phyloP scores from a whole-genome alignment of 2,797 vertebrate species.

The Melanotaenia trifasciata region DNA sequence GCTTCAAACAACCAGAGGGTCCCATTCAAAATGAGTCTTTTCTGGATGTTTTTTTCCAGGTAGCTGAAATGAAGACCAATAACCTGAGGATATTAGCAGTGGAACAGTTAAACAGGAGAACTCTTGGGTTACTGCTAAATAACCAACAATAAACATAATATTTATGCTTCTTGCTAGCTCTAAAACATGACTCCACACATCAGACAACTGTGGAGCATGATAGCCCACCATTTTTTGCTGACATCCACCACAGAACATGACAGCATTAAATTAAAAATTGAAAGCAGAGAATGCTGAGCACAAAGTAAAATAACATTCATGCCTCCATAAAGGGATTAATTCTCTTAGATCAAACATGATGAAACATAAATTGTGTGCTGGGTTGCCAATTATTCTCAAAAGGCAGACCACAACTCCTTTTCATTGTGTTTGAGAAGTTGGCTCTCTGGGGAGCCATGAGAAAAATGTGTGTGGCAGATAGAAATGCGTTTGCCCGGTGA shows the following conservation, averaged over 20 bases:
- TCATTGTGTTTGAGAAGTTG: conserved; percentile 3
- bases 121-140: background rate
- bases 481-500: background rate
- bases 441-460: conserved; percentile 19
- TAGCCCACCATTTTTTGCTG: conserved; percentile 5
- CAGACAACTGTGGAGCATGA: conserved; percentile 4
- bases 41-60: background rate
- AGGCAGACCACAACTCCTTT: conserved; percentile 5
- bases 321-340: background rate
- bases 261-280: background rate
- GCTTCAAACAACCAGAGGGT: background rate
- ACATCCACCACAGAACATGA: conserved; percentile 17
- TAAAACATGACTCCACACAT: conserved; percentile 16
- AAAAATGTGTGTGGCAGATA: conserved; percentile 9
- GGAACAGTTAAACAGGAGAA: conserved; percentile 2
- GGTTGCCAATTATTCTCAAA: conserved; percentile 10
- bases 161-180: background rate
- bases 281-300: conserved; percentile 1
- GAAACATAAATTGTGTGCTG: conserved; percentile 1
- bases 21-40: background rate
- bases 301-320: background rate
- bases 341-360: conserved; percentile 23
- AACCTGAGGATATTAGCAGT: background rate
- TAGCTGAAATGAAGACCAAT: background rate
- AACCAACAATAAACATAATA: conserved; percentile 2